Percentiles rank a stretch among this genome's conserved stretches.
phyloP scores from a whole-genome alignment of 2,113 vertebrate genomes.

The Calypte anna region DNA sequence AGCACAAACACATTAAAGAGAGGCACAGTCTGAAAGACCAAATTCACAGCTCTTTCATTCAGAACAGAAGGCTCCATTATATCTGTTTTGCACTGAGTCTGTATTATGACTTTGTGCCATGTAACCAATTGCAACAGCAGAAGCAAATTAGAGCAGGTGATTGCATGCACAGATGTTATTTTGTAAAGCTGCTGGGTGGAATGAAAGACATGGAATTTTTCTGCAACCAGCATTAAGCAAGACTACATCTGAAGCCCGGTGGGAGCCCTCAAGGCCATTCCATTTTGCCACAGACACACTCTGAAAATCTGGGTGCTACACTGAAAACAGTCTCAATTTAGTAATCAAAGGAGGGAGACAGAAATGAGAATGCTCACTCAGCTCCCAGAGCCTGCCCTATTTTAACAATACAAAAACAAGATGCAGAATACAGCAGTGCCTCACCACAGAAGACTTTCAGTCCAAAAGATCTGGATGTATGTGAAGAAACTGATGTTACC shows the following conservation, averaged over 20 bases:
- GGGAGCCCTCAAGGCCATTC: background rate
- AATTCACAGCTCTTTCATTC: background rate
- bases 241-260: background rate
- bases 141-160: constrained; percentile 38
- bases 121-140: background rate
- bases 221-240: constrained; percentile 5
- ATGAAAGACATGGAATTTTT: background rate
- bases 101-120: background rate
- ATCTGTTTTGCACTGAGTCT: background rate
- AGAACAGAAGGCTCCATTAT: background rate
- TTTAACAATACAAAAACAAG: background rate
- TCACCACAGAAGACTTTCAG: background rate
- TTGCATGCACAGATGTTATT: background rate
- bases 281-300: background rate
- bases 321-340: background rate
- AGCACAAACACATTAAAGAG: background rate
- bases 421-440: background rate
- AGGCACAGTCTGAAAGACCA: background rate
- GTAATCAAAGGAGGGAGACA: background rate
- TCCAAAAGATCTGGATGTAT: background rate
- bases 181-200: background rate
- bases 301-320: background rate
- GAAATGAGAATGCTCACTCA: background rate
- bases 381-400: background rate
- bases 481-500: background rate